These are phyloP conservation scores for Bujurquina vittata DNA, from an alignment of 2,113 vertebrate species.

Conservation along the genomic window DNA sequence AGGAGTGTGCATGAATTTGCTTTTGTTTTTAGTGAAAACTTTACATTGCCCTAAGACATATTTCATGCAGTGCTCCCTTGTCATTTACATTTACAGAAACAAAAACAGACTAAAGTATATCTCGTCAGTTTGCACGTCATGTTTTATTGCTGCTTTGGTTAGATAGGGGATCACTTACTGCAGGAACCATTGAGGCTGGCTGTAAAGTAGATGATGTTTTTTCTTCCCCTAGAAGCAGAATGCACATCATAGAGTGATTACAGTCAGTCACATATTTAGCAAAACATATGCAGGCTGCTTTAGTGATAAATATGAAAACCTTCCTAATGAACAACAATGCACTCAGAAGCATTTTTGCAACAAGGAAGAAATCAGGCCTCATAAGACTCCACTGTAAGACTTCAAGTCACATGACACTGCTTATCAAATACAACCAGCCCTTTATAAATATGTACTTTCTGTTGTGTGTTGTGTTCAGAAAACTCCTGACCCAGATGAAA, in stretches of 20 bases:
- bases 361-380: background rate
- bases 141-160: constrained; percentile 3
- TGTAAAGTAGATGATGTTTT: constrained; percentile 85
- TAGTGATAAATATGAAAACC: background rate
- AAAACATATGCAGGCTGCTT: background rate
- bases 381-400: background rate
- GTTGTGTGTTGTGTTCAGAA: constrained; percentile 8
- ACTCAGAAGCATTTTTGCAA: background rate
- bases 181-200: constrained; percentile 86
- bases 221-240: constrained; percentile 80
- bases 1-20: background rate
- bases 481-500: constrained; percentile 7
- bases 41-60: background rate
- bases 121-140: background rate
- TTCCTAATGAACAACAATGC: background rate
- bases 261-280: background rate
- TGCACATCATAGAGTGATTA: background rate
- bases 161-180: constrained; percentile 81
- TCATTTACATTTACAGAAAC: background rate
- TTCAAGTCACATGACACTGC: constrained; percentile 7
- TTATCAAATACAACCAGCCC: constrained; percentile 24
- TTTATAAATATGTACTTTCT: constrained; percentile 39
- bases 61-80: background rate
- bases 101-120: background rate
- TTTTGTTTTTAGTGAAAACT: background rate